Percentiles rank a stretch among this genome's conserved stretches.
phyloP scores from a whole-genome alignment of 1,140 invertebrate genomes.

The Callitettix versicolor region DNA sequence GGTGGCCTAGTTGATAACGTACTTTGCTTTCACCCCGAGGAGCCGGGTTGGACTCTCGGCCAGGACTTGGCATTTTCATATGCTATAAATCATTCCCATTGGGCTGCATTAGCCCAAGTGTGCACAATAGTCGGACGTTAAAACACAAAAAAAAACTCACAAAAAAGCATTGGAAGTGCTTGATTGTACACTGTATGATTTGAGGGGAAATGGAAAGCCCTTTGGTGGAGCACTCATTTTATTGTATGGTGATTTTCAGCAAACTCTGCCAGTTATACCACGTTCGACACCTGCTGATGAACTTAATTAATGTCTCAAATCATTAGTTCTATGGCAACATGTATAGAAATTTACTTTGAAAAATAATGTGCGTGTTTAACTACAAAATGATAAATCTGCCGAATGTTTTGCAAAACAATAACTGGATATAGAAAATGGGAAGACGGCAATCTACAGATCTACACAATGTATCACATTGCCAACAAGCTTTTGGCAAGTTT shows the following conservation, averaged over 20 bases:
- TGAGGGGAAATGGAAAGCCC: constrained; percentile 15
- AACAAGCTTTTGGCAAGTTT: constrained; percentile 26
- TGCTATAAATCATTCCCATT: too few relatives aligned
- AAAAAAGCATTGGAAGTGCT: constrained; percentile 26
- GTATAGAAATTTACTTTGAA: constrained; percentile 26
- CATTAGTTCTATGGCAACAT: constrained; percentile 32
- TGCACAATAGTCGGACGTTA: too few relatives aligned
- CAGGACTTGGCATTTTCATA: too few relatives aligned
- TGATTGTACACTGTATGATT: constrained; percentile 26
- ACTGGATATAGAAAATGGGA: constrained; percentile 24
- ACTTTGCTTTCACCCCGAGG: too few relatives aligned
- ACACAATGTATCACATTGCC: constrained; percentile 33
- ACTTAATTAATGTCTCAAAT: constrained; percentile 30
- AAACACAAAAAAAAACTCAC: constrained; percentile 25
- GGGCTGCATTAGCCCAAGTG: too few relatives aligned
- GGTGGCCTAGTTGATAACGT: too few relatives aligned
- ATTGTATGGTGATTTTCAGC: constrained; percentile 38
- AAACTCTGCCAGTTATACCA: constrained; percentile 37
- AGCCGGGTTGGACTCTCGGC: too few relatives aligned
- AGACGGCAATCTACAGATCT: constrained; percentile 25
- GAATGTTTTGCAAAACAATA: constrained; percentile 23
- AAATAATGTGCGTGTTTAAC: constrained; percentile 21
- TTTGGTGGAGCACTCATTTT: constrained; percentile 31
- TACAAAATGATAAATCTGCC: constrained; percentile 18
- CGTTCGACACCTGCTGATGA: constrained; percentile 28